Conservation (phyloP, 23 tunicate genomes). For the Corella eumyota region DNA sequence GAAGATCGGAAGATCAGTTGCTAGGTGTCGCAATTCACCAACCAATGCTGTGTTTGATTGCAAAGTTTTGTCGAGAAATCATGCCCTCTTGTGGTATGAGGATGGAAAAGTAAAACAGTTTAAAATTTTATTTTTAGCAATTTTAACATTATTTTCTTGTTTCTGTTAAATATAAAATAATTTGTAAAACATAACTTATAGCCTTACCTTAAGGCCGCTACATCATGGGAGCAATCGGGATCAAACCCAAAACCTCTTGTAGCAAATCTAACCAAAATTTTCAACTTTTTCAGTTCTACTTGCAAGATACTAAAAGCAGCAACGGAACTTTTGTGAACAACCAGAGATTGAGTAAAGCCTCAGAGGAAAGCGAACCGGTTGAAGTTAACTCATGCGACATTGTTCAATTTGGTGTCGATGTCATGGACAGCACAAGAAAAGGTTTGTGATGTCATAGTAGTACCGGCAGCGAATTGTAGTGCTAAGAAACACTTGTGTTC, state of each 20-base stretch:
- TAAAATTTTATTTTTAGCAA: neutral
- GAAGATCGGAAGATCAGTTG: constrained; percentile 91
- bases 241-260: too few species aligned
- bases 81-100: constrained; percentile 91
- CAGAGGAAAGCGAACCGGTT: constrained; percentile 64
- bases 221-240: too few species aligned
- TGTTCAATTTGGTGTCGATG: constrained; percentile 96
- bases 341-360: constrained; percentile 72
- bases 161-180: neutral
- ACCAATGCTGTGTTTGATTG: constrained; percentile 95
- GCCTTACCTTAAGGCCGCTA: too few species aligned
- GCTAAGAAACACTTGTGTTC: neutral
- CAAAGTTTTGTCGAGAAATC: constrained; percentile 87
- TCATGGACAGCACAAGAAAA: constrained; percentile 71
- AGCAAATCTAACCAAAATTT: too few species aligned
- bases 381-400: constrained; percentile 91
- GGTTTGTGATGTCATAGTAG: constrained; percentile 12
- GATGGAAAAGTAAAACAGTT: constrained; percentile 65
- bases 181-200: neutral
- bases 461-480: neutral
- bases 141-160: neutral
- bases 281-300: constrained; percentile 59
- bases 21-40: constrained; percentile 55
- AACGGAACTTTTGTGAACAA: constrained; percentile 93
- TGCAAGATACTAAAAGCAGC: constrained; percentile 95